Evolutionary conservation across 2,113 vertebrate species (phyloP), one percentile per base, ranked within the genome.

Genomic region (Heterotilapia buettikoferi): DNA sequence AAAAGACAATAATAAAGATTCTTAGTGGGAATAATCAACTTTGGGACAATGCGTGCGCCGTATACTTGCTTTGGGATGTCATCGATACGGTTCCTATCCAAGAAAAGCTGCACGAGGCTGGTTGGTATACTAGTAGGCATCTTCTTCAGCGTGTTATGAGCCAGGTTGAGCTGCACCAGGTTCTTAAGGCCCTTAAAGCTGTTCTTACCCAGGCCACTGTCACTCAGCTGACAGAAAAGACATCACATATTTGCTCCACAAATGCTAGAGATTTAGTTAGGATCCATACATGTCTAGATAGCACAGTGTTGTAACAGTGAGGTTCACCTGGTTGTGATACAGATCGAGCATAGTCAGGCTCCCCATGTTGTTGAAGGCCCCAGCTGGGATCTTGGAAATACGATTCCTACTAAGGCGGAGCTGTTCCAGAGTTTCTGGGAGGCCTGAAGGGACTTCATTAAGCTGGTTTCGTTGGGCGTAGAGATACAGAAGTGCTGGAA

Each of bases 91-190:
- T 99, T 99, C 89, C 95, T 97, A 94, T 99, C 98, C 89, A 99
- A 96, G 96, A 98, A 99, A 82, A 99, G 97, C 92, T 99, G 99
- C 86, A 97, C 97, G 63, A 99, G 93, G 86, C 95, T 95, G 1
- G 10, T 86, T 13, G 99, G 99, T 5, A 99, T 93, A 2, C 97
- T 98, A 0, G 95, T 92, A 0, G 99, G 99, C 98, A 99, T 99
- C 95, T 97, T 99, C 76, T 94, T 96, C 86, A 99, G 96, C 88
- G 93, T 95, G 84, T 99, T 99, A 94, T 98, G 97, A 18, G 98
- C 98, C 71, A 99, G 93, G 86, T 99, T 99, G 87, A 99, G 98
- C 93, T 99, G 99, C 95, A 99, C 97, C 88, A 99, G 97, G 92
- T 93, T 97, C 88, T 97, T 98, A 85, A 99, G 97, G 92, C 98